Evolutionary conservation across 2,888 invertebrate genomes (phyloP), one percentile per base, ranked within the genome.

Genomic region (Eristalis tenax): DNA sequence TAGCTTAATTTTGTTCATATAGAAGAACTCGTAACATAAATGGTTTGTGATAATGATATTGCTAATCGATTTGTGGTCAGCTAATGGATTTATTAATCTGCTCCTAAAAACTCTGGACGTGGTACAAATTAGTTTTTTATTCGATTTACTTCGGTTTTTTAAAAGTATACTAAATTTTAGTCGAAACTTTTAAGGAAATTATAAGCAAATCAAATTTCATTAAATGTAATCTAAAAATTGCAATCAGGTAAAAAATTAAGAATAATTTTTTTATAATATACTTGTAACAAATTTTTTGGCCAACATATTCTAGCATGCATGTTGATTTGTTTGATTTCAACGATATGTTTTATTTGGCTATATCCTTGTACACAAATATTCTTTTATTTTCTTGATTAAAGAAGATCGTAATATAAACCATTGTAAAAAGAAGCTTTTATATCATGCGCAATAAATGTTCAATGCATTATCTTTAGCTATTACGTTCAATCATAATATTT

Each of bases 281-380:
- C 6, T 50, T 18, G 8, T n/a, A 50, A 50, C 3, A 50, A 50
- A 50, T 13, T 2, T 38, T 18, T 50, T n/a, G 8, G 2, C 50
- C 18, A 50, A 75, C 64, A 38, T 79, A 63, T 63, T 40, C 70
- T 69, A 68, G 70, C 83, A 87, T 87, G 86, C 86, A 83, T 57
- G 61, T 50, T 18, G 61, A 59, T 75, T 74, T 79, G 63, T 68
- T 71, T 56, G 70, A n/a, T 57, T 15, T 23, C 18, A 38, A n/a
- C 15, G 56, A 56, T 35, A 28, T 28, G 10, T 28, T 32, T 69
- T 50, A 43, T 15, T 43, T 40, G 40, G 38, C 1, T 61, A 2
- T 61, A 2, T 22, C 18, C 22, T 28, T 32, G 32, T 43, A 57
- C 23, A 40, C 40, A 56, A 57, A 70, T 43, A 23, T 61, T 13